These are phyloP conservation scores for Platyscapa corneri DNA, from an alignment of 1,140 invertebrate genomes.

Conservation along the genomic window DNA sequence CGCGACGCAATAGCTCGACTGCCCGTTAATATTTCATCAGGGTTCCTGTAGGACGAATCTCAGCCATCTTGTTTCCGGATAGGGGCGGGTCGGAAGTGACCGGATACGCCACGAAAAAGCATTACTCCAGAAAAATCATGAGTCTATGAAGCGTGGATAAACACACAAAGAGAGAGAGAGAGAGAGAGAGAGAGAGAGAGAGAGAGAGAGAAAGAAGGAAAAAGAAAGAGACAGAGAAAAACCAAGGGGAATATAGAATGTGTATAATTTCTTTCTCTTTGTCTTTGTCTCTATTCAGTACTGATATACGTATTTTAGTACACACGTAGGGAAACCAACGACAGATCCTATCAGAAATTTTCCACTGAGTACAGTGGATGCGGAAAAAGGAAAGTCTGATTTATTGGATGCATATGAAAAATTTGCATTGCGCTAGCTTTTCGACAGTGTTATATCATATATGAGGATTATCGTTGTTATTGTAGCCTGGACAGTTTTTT, in stretches of 20 bases:
- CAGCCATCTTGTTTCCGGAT: constrained; percentile 72
- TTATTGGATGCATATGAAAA: constrained; percentile 30
- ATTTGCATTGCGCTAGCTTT: not conserved
- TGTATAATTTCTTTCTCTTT: not conserved
- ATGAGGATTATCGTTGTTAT: constrained; percentile 1
- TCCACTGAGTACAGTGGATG: not conserved
- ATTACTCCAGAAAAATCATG: constrained; percentile 70
- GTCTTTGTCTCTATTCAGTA: not conserved
- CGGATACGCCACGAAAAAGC: constrained; percentile 71
- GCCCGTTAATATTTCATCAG: constrained; percentile 73
- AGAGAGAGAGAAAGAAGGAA: no score
- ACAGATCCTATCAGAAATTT: constrained; percentile 25
- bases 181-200: no score
- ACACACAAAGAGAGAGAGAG: constrained; percentile 59
- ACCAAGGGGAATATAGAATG: no score
- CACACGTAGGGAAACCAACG: not conserved
- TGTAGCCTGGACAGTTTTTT: not conserved
- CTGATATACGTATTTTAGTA: not conserved
- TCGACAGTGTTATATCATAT: not conserved
- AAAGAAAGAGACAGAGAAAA: no score
- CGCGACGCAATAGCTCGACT: constrained; percentile 56
- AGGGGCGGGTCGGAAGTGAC: constrained; percentile 65
- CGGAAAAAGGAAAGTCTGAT: constrained; percentile 23
- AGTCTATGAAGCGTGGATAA: constrained; percentile 70
- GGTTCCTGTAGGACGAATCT: constrained; percentile 57